Base-by-base conservation (phyloP, 2,797 vertebrate genomes). In the Tolypeutes matacus region DNA sequence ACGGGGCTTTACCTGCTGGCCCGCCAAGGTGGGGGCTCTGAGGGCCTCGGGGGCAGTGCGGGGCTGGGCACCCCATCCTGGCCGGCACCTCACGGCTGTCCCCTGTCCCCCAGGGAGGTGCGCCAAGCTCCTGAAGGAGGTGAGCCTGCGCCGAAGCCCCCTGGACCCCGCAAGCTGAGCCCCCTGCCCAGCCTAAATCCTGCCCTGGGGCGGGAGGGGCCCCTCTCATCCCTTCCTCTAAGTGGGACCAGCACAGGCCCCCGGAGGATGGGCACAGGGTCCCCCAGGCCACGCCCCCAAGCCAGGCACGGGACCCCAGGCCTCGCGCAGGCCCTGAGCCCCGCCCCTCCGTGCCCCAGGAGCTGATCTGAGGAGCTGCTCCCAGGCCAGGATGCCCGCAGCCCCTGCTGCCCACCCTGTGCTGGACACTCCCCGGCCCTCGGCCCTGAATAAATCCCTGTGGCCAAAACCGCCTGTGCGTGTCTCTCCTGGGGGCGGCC, bases 1-100 rank as follows among this genome's bases (percentile, higher is more conserved):
- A 91, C 17, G 0, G 96, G 97, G 4, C 87, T 96, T 15, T 96
- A 96, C 89, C 69, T 97, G 89, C 25, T 51, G 29, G 80, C 95
- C 51, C 65, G 62, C 72, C 89, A 94, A 0, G 93, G 96, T 96
- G 70, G 90, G 95, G 67, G 18, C 29, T 12, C 17, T 12, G 34
- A 27, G 0, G 75, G 69, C 21, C 14, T 23, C 1, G 53, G 72
- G 42, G 4, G 73, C 18, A 56, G 12, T 0, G 0, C 15, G 2
- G 36, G 78, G 72, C 14, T 21, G 23, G 73, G 5, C 1, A 21
- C 36, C 5, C 3, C 0, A 1, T 7, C 9, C 34, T 4, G 1
- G 70, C 36, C 23, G 0, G 70, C 29, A 0, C 36, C 62, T 88
- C 78, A 78, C 3, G 0, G 1, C 14, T 25, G 21, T 39, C 69